These are phyloP conservation scores for Dorcus parallelipipedus DNA, from an alignment of 2,888 invertebrate species.

Conservation along the genomic window DNA sequence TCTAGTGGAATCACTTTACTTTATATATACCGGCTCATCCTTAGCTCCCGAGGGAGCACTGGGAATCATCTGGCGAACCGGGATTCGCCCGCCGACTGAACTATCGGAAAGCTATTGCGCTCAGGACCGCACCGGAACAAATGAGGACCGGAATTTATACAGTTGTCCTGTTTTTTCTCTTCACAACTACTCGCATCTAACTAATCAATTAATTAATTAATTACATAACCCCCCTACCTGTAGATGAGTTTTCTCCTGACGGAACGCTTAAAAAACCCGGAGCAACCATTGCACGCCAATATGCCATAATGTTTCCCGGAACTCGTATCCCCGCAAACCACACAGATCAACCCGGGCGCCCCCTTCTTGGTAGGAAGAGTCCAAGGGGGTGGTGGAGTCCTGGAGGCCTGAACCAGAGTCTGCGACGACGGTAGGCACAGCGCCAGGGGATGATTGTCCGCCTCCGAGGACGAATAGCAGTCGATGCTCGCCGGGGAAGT, in stretches of 20 bases:
- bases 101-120: constrained; percentile 40
- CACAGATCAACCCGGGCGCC: constrained; percentile 80
- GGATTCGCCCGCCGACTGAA: constrained; percentile 36
- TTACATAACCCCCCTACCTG: constrained; percentile 24
- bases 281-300: constrained; percentile 98
- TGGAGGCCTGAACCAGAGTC: constrained; percentile 61
- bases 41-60: constrained; percentile 33
- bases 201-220: too few relatives aligned
- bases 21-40: constrained; percentile 36
- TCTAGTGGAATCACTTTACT: constrained; percentile 39
- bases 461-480: constrained; percentile 43
- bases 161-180: too few relatives aligned
- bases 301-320: constrained; percentile 98
- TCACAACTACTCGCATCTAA: too few relatives aligned
- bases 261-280: constrained; percentile 97
- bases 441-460: constrained; percentile 56
- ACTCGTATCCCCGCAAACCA: constrained; percentile 95
- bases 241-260: constrained; percentile 95
- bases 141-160: too few relatives aligned
- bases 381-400: constrained; percentile 59
- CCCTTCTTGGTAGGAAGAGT: constrained; percentile 54
- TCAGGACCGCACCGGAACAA: constrained; percentile 26
- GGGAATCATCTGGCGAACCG: constrained; percentile 43
- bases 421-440: constrained; percentile 58
- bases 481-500: constrained; percentile 45